A percentile compares a stretch with the other conserved stretches of the same genome.
Evolutionary conservation across 1,140 invertebrate species (phyloP).

Genomic region (Polypedilum vanderplanki): DNA sequence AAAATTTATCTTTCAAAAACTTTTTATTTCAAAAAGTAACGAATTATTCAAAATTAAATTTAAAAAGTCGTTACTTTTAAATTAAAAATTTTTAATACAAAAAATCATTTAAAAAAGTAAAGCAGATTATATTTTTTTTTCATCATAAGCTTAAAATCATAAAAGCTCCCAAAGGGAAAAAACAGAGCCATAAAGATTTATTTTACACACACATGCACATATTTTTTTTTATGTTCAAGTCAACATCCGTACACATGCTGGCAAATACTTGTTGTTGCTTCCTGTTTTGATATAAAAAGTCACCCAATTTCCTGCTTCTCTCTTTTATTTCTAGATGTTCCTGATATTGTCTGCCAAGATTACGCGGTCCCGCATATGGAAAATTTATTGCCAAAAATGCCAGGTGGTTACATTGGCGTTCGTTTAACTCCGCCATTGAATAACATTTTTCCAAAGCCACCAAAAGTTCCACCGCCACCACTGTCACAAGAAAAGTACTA

Average conservation of each 20-base stretch:
- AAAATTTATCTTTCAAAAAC: too few species aligned
- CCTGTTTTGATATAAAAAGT: not conserved
- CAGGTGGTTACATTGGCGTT: slow-evolving; percentile 41
- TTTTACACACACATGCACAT: not conserved
- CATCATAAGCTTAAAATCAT: not conserved
- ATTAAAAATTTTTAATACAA: too few species aligned
- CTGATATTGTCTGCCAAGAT: slow-evolving; percentile 52
- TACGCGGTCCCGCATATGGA: slow-evolving; percentile 50
- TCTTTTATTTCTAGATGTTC: slow-evolving; percentile 45
- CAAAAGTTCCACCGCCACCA: slow-evolving; percentile 61
- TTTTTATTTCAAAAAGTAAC: too few species aligned
- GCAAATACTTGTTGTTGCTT: too few species aligned
- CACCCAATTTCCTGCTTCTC: not conserved
- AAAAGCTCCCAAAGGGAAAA: not conserved
- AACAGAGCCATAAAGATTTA: slow-evolving; percentile 42
- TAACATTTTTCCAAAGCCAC: slow-evolving; percentile 57
- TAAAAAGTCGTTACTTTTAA: not conserved
- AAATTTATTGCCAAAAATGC: slow-evolving; percentile 41
- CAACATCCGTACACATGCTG: not conserved
- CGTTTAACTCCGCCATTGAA: slow-evolving; percentile 45
- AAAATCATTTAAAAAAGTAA: too few species aligned
- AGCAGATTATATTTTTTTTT: too few species aligned
- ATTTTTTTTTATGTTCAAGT: slow-evolving; percentile 1
- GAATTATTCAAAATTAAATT: too few species aligned
- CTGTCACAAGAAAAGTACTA: slow-evolving; percentile 62